Conservation (phyloP, 2,888 invertebrate species). For the Alitta virens region DNA sequence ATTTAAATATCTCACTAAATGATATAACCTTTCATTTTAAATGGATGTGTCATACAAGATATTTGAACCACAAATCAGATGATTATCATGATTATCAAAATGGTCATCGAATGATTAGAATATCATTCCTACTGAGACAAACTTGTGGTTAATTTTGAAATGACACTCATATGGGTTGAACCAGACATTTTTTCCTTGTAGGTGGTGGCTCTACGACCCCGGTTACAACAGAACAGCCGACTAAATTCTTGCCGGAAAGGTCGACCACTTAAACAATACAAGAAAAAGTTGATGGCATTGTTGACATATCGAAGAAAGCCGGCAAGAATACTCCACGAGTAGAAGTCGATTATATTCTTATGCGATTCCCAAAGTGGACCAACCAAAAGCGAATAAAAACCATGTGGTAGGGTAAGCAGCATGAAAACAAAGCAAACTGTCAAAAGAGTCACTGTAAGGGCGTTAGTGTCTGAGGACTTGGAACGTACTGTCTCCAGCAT, state of each 20-base stretch:
- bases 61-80: no score
- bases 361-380: not conserved
- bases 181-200: no score
- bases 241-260: not conserved
- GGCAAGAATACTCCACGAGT: not conserved
- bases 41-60: no score
- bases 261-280: not conserved
- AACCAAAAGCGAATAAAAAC: not conserved
- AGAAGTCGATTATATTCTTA: not conserved
- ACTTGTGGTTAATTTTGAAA: no score
- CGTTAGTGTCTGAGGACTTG: no score
- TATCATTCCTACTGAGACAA: no score
- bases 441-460: not conserved
- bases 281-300: not conserved
- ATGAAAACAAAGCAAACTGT: not conserved
- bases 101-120: no score
- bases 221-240: not conserved
- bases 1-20: no score
- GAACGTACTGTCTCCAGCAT: no score
- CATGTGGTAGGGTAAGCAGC: not conserved
- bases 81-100: no score
- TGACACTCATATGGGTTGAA: no score
- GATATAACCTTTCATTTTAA: no score
- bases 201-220: not conserved
- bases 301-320: not conserved